Percentiles rank a stretch among this genome's conserved stretches.
Evolutionary conservation across 2,888 invertebrate genomes (phyloP).

Genomic region (Cryptus viduatorius): DNA sequence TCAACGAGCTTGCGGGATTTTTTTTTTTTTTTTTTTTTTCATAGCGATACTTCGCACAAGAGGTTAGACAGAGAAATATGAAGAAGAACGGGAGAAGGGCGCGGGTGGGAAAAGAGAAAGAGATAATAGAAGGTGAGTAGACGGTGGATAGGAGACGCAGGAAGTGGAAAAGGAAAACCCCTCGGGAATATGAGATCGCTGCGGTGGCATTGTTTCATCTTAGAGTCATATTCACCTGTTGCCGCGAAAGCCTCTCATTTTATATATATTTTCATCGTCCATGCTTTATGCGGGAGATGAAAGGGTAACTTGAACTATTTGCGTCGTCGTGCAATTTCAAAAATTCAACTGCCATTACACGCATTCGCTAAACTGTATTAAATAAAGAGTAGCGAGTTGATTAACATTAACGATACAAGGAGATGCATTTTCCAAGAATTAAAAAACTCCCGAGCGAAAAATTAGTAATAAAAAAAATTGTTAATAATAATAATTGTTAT

Average conservation of each 20-base stretch:
- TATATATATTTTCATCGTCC: background rate
- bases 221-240: conserved; percentile 2
- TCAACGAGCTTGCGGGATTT: conserved; percentile 43
- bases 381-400: background rate
- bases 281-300: background rate
- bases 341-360: background rate
- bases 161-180: conserved; percentile 51
- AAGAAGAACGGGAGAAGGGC: background rate
- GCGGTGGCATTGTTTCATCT: conserved; percentile 52
- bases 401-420: background rate
- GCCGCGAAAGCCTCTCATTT: background rate
- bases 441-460: no score
- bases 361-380: background rate
- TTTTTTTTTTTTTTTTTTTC: conserved; percentile 6
- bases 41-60: conserved; percentile 9
- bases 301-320: background rate
- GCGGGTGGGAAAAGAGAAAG: background rate
- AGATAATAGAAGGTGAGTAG: conserved; percentile 25
- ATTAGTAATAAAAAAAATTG: no score
- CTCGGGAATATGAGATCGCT: conserved; percentile 48
- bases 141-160: conserved; percentile 21
- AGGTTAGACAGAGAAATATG: conserved; percentile 16
- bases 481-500: no score
- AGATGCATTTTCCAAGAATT: no score
- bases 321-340: background rate